Base-by-base conservation (phyloP, 2,888 invertebrate species). In the Oligia latruncula region DNA sequence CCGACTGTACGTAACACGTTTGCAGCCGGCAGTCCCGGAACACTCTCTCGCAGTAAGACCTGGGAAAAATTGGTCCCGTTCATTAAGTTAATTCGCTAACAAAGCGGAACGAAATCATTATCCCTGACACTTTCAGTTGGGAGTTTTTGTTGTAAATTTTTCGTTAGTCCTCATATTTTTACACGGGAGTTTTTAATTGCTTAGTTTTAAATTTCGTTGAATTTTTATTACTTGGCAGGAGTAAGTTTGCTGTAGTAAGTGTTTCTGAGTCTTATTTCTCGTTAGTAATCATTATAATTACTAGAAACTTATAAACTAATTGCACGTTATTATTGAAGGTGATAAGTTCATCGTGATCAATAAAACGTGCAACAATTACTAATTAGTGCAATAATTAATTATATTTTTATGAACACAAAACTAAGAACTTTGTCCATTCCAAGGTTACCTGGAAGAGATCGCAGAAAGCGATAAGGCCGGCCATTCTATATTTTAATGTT, bases 1-100 rank as follows among this genome's bases (percentile, higher is more conserved):
- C 99, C 23, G 98, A 98, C 95, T 99, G 99, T 6, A 99, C 99
- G 95, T 99, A 99, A 95, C 99, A 99, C 8, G 99, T 99, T 94
- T 99, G 99, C 49, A 99, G 97, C 35, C 98, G 97, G 92, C 98
- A 99, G 93, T 99, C 99, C 74, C 98, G 97, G 95, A 99, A 99
- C 87, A 98, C 98, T 78, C 99, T 97, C 93, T 99, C 99, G 94
- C 99, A 99, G 93, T 99, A 99, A 73, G 98, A 98, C 90, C 98
- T 98, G 94, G 52, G 85, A 80, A 88, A 83, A 88, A 87, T 83
- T 52, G 66, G 68, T 77, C 64, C 8, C 71, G 82, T 87, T 86
- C 81, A 88, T 86, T 88, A 89, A 84, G 43, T 86, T 88, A 87
- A 89, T 84, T 87, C 80, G 77, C 82, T 84, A 80, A 89, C 81